Base-by-base conservation (phyloP, 1,140 invertebrate species). In the Lasioglossum albipes region DNA sequence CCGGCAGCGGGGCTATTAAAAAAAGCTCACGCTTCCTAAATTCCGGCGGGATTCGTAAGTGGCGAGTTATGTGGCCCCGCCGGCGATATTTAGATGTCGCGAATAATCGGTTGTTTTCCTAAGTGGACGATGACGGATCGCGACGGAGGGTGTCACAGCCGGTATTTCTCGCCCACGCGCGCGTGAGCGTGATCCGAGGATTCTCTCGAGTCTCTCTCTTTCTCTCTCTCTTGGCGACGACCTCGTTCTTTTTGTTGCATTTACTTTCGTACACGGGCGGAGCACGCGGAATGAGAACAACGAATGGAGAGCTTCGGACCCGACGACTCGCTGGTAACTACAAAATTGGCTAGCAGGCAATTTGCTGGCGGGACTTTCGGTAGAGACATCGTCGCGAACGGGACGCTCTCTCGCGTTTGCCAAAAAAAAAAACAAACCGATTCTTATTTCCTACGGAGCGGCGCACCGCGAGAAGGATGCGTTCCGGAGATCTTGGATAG, bases 11-110 rank as follows among this genome's bases (percentile, higher is more conserved):
- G 41, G 84, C 85, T 86, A 86, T 86, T 86, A 86, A 86, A 86
- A 86, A 86, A 81, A 82, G 79, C 83, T 65, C 72, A 31, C 61
- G 83, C 71, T 88, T 88, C 86, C 84, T 88, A 88, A 88, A 88
- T 88, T 82, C 75, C 82, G 77, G 36, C 67, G 59, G 45, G 78
- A 84, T 88, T 88, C 86, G 87, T 88, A 84, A 86, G 81, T 83
- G 87, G 61, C 71, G 66, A 88, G 87, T 81, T 81, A 88, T 88
- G 81, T 88, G 86, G 74, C 71, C 75, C 67, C 75, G 75, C 70
- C 18, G 59, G 75, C 67, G 69, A 87, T 79, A 84, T 84, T 82
- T 87, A 79, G 79, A 68, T 62, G 65, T 75, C 65, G 78, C 78
- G 78, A 80, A 75, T 79, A 82, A 82, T 79, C 76, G 75, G 81